Base-by-base conservation (phyloP, 1,140 invertebrate genomes). In the Lamellibrachia luymesi region DNA sequence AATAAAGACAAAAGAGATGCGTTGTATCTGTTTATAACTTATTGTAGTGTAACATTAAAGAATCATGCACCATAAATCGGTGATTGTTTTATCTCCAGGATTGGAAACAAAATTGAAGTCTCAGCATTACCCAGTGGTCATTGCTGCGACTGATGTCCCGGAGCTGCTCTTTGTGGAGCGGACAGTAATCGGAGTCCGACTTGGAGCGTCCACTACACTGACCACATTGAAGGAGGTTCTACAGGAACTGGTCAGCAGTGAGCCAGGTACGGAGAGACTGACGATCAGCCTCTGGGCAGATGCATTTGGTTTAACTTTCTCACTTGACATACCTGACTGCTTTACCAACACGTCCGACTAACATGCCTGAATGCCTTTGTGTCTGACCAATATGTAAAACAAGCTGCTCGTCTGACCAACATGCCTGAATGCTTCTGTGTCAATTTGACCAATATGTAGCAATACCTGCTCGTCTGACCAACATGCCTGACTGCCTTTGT, bases 41-140 rank as follows among this genome's bases (percentile, higher is more conserved):
- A 56, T 1, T 91, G 90, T 91, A 17, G 4, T 50, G 49, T 38
- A n/a, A 13, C 2, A 91, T 50, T 22, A 10, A 50, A 91, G 7
- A 27, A 27, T 50, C 51, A 38, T 38, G 38, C 38, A 91, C 13
- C 91, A 91, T 49, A 27, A 2, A 91, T 25, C 38, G 27, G 17
- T 52, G 80, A 13, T 94, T 80, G 50, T 38, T 92, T n/a, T 92
- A 91, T 91, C 89, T 94, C 90, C 80, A 92, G 64, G 90, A 92
- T 97, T 99, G 52, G 98, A 99, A 97, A 97, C 98, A 0, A 99
- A 99, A 95, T 98, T 99, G 95, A 98, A 98, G 95, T 97, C 98
- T 94, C 97, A 97, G 94, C 94, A 97, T 0, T 99, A 98, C 96
- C 98, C 98, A 0, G 97, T 98, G 50, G 96, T 99, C 56, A 97